Conservation (phyloP, 1,140 invertebrate species). For the Drosophila mojavensis region DNA sequence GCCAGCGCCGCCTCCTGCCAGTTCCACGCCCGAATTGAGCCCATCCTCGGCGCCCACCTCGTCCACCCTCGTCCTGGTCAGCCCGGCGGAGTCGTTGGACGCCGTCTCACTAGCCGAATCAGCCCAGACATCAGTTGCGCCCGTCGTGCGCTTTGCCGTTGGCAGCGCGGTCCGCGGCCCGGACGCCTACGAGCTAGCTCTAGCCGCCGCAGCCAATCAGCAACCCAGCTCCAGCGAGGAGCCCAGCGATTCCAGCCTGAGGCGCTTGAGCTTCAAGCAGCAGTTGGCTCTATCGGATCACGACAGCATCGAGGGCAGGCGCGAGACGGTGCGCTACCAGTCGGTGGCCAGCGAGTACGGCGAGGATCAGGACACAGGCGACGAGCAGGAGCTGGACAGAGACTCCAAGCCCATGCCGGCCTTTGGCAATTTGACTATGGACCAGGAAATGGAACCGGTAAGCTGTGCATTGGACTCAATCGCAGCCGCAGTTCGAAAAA, state of each 20-base stretch:
- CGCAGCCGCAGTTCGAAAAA: background rate
- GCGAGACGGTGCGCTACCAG: slow-evolving; percentile 62
- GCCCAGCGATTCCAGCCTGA: slow-evolving; percentile 67
- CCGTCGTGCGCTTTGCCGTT: slow-evolving; percentile 72
- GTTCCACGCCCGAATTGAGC: background rate
- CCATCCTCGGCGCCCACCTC: background rate
- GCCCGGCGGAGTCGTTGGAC: slow-evolving; percentile 55
- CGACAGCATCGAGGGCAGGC: slow-evolving; percentile 67
- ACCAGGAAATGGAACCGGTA: slow-evolving; percentile 83
- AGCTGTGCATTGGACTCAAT: slow-evolving; percentile 46
- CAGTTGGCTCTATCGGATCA: slow-evolving; percentile 64
- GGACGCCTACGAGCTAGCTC: slow-evolving; percentile 62
- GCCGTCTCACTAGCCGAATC: slow-evolving; percentile 71
- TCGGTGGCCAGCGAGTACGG: slow-evolving; percentile 69
- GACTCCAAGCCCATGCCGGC: slow-evolving; percentile 83
- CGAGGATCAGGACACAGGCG: slow-evolving; percentile 19
- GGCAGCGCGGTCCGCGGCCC: slow-evolving; percentile 72
- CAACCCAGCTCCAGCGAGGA: slow-evolving; percentile 68
- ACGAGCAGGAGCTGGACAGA: slow-evolving; percentile 32
- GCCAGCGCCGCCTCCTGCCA: slow-evolving; percentile 3
- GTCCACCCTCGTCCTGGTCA: slow-evolving; percentile 35
- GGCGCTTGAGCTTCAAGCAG: slow-evolving; percentile 56
- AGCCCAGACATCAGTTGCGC: slow-evolving; percentile 41
- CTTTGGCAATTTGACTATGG: slow-evolving; percentile 85
- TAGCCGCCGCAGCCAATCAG: slow-evolving; percentile 62